These are phyloP conservation scores for Drosophila santomea DNA, from an alignment of 1,140 invertebrate genomes.

Conservation along the genomic window DNA sequence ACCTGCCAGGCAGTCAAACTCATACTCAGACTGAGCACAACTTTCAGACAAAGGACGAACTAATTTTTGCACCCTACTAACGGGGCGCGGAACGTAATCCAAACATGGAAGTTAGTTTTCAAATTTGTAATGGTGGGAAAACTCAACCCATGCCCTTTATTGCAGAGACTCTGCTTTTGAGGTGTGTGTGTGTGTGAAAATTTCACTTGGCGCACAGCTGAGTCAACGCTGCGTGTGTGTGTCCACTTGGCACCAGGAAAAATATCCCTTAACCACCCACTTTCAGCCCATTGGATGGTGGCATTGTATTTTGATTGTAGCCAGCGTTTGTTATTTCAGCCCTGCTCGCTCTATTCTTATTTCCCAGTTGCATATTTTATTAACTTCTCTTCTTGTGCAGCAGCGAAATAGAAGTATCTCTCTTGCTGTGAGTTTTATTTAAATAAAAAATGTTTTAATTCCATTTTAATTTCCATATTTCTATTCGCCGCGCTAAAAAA, in stretches of 20 bases:
- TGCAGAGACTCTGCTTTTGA: background rate
- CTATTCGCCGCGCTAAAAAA: conserved; percentile 21
- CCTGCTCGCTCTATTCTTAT: conserved; percentile 17
- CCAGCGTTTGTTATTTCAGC: conserved; percentile 47
- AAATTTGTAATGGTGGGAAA: conserved; percentile 29
- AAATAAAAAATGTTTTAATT: conserved; percentile 46
- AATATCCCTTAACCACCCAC: background rate
- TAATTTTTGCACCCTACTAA: conserved; percentile 35
- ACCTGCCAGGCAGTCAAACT: conserved; percentile 7
- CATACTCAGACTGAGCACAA: background rate
- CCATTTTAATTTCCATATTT: conserved; percentile 62
- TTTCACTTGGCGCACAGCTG: conserved; percentile 53
- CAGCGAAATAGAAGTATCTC: conserved; percentile 9
- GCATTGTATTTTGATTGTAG: conserved; percentile 49
- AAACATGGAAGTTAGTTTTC: conserved; percentile 57
- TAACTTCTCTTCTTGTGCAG: conserved; percentile 16
- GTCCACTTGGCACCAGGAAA: background rate
- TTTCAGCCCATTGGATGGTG: background rate
- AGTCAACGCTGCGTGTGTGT: conserved; percentile 30
- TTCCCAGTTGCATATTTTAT: conserved; percentile 57
- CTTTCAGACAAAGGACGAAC: background rate
- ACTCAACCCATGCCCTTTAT: background rate
- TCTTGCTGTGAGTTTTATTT: conserved; percentile 6
- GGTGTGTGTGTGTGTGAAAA: conserved; percentile 44
- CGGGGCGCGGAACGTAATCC: conserved; percentile 7